Evolutionary conservation across 2,888 invertebrate genomes (phyloP).

Genomic region (Altica lythri): DNA sequence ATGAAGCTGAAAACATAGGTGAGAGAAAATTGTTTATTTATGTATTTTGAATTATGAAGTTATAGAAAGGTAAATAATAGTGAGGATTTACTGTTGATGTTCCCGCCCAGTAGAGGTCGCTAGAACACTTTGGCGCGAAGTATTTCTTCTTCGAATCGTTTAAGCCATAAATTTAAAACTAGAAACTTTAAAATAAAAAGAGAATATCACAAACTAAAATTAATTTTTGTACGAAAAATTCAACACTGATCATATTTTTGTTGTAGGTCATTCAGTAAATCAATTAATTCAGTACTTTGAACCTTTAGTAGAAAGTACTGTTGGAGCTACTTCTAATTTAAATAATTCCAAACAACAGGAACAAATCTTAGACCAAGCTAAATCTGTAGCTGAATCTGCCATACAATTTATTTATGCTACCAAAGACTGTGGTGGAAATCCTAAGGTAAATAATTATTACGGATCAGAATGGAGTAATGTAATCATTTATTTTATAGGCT

Average conservation of each 20-base stretch:
- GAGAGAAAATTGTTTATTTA: too few relatives aligned
- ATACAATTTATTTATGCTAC: constrained; percentile 82
- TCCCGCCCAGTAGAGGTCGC: too few relatives aligned
- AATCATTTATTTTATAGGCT: constrained; percentile 61
- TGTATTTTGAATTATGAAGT: too few relatives aligned
- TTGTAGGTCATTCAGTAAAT: constrained; percentile 73
- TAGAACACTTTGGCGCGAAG: too few relatives aligned
- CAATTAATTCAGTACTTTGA: constrained; percentile 81
- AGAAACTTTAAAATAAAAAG: too few relatives aligned
- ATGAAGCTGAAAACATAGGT: constrained; percentile 88
- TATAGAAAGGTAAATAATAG: too few relatives aligned
- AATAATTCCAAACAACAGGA: constrained; percentile 87
- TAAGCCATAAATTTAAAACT: too few relatives aligned
- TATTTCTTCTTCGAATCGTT: too few relatives aligned
- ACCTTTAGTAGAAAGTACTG: constrained; percentile 79
- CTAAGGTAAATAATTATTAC: constrained; percentile 64
- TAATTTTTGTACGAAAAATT: too few relatives aligned
- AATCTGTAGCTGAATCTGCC: constrained; percentile 94
- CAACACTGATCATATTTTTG: neutral
- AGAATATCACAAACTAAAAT: too few relatives aligned
- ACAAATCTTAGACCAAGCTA: constrained; percentile 84
- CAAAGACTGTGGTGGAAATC: constrained; percentile 92
- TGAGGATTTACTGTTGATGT: too few relatives aligned
- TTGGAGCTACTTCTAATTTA: constrained; percentile 89
- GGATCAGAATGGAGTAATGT: neutral